These are phyloP conservation scores for Pelagia noctiluca DNA, from an alignment of 30 jellyfish, hydroid and myxozoan genomes.

Conservation along the genomic window DNA sequence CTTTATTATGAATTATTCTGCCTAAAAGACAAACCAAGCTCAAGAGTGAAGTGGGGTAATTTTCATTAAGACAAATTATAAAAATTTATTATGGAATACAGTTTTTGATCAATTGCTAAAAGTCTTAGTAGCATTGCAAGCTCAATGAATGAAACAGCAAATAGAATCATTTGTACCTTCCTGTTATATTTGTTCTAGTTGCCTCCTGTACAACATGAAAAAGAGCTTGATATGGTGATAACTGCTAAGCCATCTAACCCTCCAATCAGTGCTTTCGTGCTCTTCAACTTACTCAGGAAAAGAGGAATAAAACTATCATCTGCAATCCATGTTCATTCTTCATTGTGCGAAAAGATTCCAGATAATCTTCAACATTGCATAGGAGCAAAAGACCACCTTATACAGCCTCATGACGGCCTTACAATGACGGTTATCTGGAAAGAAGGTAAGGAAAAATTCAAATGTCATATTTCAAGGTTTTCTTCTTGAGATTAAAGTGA, in stretches of 20 bases:
- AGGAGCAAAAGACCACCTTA: slow-evolving; percentile 1
- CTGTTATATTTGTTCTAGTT: background rate
- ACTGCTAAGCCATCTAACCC: slow-evolving; percentile 67
- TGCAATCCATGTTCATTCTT: slow-evolving; percentile 70
- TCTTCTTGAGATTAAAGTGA: too few relatives aligned
- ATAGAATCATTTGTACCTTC: background rate
- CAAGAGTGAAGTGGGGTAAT: too few relatives aligned
- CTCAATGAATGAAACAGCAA: background rate
- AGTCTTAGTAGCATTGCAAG: too few relatives aligned
- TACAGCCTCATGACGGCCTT: slow-evolving; percentile 50
- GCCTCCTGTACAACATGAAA: background rate
- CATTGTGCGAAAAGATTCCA: slow-evolving; percentile 26
- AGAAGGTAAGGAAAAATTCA: slow-evolving; percentile 57
- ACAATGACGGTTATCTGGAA: slow-evolving; percentile 76
- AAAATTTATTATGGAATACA: too few relatives aligned
- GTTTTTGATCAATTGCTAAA: too few relatives aligned
- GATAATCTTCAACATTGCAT: slow-evolving; percentile 15
- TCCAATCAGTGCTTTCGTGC: slow-evolving; percentile 75
- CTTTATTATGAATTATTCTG: too few relatives aligned
- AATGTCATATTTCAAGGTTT: too few relatives aligned
- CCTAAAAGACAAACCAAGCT: too few relatives aligned
- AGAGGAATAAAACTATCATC: slow-evolving; percentile 39
- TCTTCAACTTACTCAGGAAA: slow-evolving; percentile 33
- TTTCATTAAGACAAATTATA: too few relatives aligned
- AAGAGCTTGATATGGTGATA: slow-evolving; percentile 57